Evolutionary conservation across 2,888 invertebrate genomes (phyloP), one percentile per base, ranked within the genome.

Genomic region (Orthosia cruda): DNA sequence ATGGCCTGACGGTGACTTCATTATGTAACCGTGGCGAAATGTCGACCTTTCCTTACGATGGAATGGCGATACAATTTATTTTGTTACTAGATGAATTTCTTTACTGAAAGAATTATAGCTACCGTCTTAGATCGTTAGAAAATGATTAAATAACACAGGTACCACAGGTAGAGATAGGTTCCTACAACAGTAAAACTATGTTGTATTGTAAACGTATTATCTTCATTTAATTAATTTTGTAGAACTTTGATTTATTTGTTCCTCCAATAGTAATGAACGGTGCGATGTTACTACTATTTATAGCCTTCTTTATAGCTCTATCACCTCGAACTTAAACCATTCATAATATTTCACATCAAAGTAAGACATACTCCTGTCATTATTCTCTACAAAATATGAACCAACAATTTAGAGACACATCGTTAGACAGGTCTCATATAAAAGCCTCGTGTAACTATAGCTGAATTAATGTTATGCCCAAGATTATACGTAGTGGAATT

Each of bases 391-490:
- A 74, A 74, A 83, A 68, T 80, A 57, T 72, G 45, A 26, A 47
- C 18, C 26, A 11, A 32, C 68, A 67, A 55, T 80, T 71, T 59
- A 64, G 45, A 58, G 59, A 70, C 69, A 71, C 59, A 65, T 55
- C 61, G 45, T 62, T 52, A 67, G 66, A 65, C 69, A 54, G 45
- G 62, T 20, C 47, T 71, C 49, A 54, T 67, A 66, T 74, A 75
- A 69, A 66, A 70, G 62, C 62, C 57, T 71, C 71, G 20, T n/a
- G n/a, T 73, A 76, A 84, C 72, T 68, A 76, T 61, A 74, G 52
- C 62, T 49, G 67, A 73, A 74, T 69, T 84, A 68, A 81, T 75
- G 74, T 77, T 77, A 75, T 71, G 69, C 61, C 67, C 84, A 59
- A 83, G 66, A 81, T 69, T 70, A 77, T 73, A 75, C 74, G 63